Evolutionary conservation across 2,113 vertebrate genomes (phyloP), one percentile per base, ranked within the genome.

Genomic region (Vidua macroura): DNA sequence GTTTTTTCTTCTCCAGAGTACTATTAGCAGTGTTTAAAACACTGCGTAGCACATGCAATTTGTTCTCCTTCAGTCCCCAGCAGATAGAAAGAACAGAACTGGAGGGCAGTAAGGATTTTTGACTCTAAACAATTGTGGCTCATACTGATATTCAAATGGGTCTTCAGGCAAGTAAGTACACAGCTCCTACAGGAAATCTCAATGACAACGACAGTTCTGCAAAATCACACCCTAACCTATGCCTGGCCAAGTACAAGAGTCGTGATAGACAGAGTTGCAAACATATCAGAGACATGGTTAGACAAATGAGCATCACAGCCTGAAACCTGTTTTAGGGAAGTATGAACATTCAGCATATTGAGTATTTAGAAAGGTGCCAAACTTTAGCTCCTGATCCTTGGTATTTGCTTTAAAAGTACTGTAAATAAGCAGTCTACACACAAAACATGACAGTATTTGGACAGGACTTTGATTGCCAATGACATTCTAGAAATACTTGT

Each of bases 381-480:
- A 75, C 86, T 78, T 92, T 62, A 92, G 69, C 73, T 93, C 80
- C 86, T 92, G 83, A 94, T 93, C 83, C 77, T 91, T 84, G 92
- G 85, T 90, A 92, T 96, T 96, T 95, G 73, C 86, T 95, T 94
- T 92, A 70, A 2, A 83, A 94, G 58, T 81, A 33, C 43, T 83
- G 13, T 41, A 68, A 27, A 41, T 69, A 85, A 93, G 62, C 63
- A 94, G 69, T 52, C 80, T 81, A 93, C 35, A 46, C 68, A 82
- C 39, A 72, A 90, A 15, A 77, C 2, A 1, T 60, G 76, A 93
- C 33, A 88, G 48, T 24, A 67, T 30, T 35, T 35, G 35, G 35
- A 35, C 35, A 35, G 60, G 64, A 91, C 62, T 74, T 10, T 63
- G 44, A 86, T 44, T 83, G 73, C 51, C 73, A 92, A 67, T 60